Evolutionary conservation across 2,888 invertebrate species (phyloP).

Genomic region (Drosophila monieri): DNA sequence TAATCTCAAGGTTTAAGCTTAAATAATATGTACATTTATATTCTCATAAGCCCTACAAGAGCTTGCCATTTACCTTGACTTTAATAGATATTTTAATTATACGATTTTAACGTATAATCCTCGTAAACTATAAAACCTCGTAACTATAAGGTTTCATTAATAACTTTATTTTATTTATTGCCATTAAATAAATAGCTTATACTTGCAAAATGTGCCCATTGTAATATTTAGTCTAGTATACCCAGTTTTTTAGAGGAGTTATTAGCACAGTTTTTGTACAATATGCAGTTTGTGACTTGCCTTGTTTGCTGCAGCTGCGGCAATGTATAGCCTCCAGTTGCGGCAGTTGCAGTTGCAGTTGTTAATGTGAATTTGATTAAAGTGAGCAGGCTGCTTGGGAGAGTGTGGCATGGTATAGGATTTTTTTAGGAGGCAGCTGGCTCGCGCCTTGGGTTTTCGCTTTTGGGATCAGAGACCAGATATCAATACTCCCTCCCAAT

Average conservation of each 20-base stretch:
- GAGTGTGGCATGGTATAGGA: constrained; percentile 1
- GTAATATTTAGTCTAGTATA: constrained; percentile 16
- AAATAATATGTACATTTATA: too few relatives aligned
- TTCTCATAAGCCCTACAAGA: too few relatives aligned
- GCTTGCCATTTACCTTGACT: too few relatives aligned
- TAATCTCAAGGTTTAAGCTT: too few relatives aligned
- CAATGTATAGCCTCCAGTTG: not conserved
- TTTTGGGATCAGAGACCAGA: constrained; percentile 39
- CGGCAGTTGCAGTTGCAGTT: constrained; percentile 39
- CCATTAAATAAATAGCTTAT: too few relatives aligned
- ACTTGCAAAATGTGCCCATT: not conserved
- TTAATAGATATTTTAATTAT: too few relatives aligned
- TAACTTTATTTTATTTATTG: not conserved
- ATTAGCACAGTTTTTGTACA: constrained; percentile 33
- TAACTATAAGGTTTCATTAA: not conserved
- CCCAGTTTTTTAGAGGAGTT: constrained; percentile 13
- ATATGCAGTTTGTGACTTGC: constrained; percentile 43
- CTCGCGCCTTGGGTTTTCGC: constrained; percentile 21
- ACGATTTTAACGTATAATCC: too few relatives aligned
- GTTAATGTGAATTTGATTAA: constrained; percentile 69
- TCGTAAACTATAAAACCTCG: too few relatives aligned
- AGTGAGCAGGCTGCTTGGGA: constrained; percentile 38
- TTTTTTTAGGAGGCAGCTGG: constrained; percentile 3
- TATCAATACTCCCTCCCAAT: constrained; percentile 20
- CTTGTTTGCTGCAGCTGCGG: constrained; percentile 34